Base-by-base conservation (phyloP, 2,113 vertebrate genomes). In the Pseudonaja textilis region DNA sequence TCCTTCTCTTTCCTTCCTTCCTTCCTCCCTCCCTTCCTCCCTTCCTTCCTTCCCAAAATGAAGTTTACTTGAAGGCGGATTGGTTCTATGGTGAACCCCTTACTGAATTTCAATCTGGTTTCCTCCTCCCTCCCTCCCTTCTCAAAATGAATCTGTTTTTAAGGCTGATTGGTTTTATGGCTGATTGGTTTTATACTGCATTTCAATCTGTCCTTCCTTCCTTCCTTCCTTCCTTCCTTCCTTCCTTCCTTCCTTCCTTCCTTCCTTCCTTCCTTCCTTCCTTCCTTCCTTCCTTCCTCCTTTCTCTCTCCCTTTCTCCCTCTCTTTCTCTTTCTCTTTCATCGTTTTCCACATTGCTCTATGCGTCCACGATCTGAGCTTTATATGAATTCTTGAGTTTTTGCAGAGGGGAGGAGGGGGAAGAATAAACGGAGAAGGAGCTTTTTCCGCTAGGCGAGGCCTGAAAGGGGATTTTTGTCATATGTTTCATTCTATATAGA, bases 351-450 rank as follows among this genome's bases (percentile, higher is more conserved):
- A 9, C 34, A 81, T 22, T 3, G 34, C 18, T 8, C 34, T 55
- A 7, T 54, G n/a, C 39, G 3, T 47, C 14, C 4, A 81, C 94
- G 54, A 94, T 95, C 96, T 96, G 95, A 93, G 89, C 94, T 61
- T 91, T 95, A 92, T 97, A 96, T 97, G 96, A 97, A 94, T 96
- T 90, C 95, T 96, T 97, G 97, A 98, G 96, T 97, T 98, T 97
- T 96, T 97, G 95, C 94, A 93, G 42, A 97, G 96, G 96, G 96
- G 95, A 69, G 12, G 5, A 2, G 18, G 2, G n/a, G 2, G 18
- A 3, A 20, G 16, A 3, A 22, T 39, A 9, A 42, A 95, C 97
- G 95, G 96, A 95, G 87, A 93, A 93, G 87, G 92, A 93, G 94
- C 88, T 94, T 97, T 95, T 95, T 93, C 96, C 96, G 95, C 95